phyloP scores from a whole-genome alignment of 2,888 invertebrate genomes.

The Phytoseiulus persimilis region DNA sequence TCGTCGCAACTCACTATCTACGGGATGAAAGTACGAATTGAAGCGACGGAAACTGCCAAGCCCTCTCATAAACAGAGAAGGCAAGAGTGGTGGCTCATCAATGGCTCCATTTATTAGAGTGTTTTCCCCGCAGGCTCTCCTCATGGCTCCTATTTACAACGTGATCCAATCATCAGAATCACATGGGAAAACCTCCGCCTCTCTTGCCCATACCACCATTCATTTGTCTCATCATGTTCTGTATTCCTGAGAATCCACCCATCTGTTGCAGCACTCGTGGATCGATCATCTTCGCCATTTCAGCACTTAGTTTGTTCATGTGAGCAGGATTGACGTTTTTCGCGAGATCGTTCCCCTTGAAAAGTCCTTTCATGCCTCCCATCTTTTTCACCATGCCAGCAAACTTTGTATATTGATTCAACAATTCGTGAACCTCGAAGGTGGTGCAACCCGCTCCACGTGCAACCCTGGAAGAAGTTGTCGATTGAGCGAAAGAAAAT shows the following conservation, averaged over 20 bases:
- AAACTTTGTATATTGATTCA: constrained; percentile 97
- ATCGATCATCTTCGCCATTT: constrained; percentile 99
- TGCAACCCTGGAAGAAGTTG: constrained; percentile 61
- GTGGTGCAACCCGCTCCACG: constrained; percentile 89
- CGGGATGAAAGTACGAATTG: too few species aligned
- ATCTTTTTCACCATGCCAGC: constrained; percentile 99
- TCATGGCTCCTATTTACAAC: background rate
- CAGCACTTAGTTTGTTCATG: constrained; percentile 97
- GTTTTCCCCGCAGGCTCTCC: background rate
- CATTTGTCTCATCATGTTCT: constrained; percentile 94
- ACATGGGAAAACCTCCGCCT: constrained; percentile 30
- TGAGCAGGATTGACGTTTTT: constrained; percentile 97
- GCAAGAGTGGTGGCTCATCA: background rate
- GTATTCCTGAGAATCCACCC: constrained; percentile 88
- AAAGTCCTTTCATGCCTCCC: constrained; percentile 98
- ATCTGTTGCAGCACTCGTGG: constrained; percentile 91
- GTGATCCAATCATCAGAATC: background rate
- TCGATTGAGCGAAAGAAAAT: background rate
- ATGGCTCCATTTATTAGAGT: background rate
- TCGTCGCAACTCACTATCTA: too few species aligned
- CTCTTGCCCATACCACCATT: constrained; percentile 54
- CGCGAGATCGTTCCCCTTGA: constrained; percentile 91
- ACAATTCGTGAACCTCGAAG: constrained; percentile 89
- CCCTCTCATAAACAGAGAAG: too few species aligned
- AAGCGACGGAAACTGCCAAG: too few species aligned